Percentiles rank a stretch among this genome's conserved stretches.
These are phyloP conservation scores for Bufo bufo DNA, from an alignment of 2,113 vertebrate species.

Conservation along the genomic window DNA sequence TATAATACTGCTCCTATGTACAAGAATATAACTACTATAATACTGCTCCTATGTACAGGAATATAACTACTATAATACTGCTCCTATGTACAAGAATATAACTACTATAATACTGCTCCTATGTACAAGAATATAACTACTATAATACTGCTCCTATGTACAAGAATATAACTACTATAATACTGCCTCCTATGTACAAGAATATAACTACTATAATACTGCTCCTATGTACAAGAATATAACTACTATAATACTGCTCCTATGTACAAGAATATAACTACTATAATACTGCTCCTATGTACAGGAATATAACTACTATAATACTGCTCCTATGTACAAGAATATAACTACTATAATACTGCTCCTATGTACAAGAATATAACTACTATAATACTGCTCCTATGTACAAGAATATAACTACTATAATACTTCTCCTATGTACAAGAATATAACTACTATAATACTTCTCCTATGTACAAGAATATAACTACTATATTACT, in stretches of 20 bases:
- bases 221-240: background rate
- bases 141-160: background rate
- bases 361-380: background rate
- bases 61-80: background rate
- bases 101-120: background rate
- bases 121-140: background rate
- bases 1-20: no score
- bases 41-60: background rate
- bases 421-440: no score
- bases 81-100: background rate
- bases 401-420: no score
- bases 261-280: no score
- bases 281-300: no score
- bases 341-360: slow-evolving; percentile 1
- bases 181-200: background rate
- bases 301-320: background rate
- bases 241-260: background rate
- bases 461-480: background rate
- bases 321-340: background rate
- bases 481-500: background rate
- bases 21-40: background rate
- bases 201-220: background rate
- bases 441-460: background rate
- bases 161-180: background rate
- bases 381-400: background rate